These are phyloP conservation scores for Brachionus asplanchnoidis DNA, from an alignment of 1,140 invertebrate species.

Conservation along the genomic window DNA sequence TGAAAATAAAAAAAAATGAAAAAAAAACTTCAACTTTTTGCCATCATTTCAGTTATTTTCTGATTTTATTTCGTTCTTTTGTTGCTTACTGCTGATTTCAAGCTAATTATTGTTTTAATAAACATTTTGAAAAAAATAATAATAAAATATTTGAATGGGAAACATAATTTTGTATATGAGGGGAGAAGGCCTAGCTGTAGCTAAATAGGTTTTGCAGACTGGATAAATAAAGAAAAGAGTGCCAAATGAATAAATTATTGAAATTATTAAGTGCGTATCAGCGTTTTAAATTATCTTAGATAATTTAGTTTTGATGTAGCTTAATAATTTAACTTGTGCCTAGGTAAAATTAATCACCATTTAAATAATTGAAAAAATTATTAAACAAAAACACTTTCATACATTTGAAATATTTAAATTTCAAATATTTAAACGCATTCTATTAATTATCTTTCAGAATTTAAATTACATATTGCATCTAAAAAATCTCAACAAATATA, in stretches of 20 bases:
- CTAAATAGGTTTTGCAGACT: not conserved
- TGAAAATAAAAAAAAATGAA: not conserved
- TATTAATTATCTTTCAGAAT: not conserved
- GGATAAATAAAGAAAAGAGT: not conserved
- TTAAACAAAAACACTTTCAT: not conserved
- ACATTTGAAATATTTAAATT: not conserved
- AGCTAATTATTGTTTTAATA: constrained; percentile 10
- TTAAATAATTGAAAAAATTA: not conserved
- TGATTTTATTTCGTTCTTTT: constrained; percentile 13
- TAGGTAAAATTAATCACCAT: not conserved
- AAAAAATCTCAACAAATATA: not conserved
- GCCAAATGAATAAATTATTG: not conserved
- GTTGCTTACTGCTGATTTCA: not conserved
- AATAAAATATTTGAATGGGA: not conserved
- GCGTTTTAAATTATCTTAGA: not conserved
- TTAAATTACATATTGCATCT: not conserved
- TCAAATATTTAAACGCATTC: not conserved
- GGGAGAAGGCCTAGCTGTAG: not conserved
- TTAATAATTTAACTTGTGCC: not conserved
- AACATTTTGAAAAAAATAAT: constrained; percentile 15
- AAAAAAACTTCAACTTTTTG: not conserved
- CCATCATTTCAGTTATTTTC: not conserved
- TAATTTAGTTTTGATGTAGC: not conserved
- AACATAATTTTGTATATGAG: constrained; percentile 9
- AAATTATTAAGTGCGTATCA: not conserved